Evolutionary conservation across 1,140 invertebrate species (phyloP), one percentile per base, ranked within the genome.

Genomic region (Portunus trituberculatus): DNA sequence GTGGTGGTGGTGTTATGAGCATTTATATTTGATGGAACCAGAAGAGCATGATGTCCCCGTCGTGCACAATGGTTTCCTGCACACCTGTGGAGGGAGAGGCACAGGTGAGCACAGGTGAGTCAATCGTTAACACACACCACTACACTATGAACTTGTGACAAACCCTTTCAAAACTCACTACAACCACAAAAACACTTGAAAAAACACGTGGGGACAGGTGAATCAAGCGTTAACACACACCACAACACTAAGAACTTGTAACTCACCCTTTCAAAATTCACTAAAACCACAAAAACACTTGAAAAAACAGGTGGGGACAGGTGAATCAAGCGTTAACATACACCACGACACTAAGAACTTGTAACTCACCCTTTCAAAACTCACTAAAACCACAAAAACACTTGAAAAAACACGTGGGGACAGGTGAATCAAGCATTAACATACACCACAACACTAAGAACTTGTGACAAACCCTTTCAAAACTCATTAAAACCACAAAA

Each of bases 21-120:
- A 46, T 20, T 98, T 98, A 99, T 96, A 99, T 97, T 97, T 98
- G 98, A 97, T 99, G 99, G 97, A 98, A 99, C 98, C 98, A 99
- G 97, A 98, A 99, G 14, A 99, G 97, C 97, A 98, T 98, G 96
- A 98, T 98, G 96, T 98, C 98, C 8, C 98, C 98, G 96, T 98
- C 98, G 97, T 98, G 98, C 16, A 98, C 98, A 96, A 98, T 97
- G 95, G 98, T 97, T 96, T 98, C 98, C 96, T 99, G 98, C 14
- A 99, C 98, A 96, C 98, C 98, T 98, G 97, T 29, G 29, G 93
- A n/a, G 39, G 76, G 87, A 46, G 86, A 97, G 97, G 96, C 96
- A 95, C 96, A 96, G 32, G 46, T 28, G 52, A 92, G 95, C 39
- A 95, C 31, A 29, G 20, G 25, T 10, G 31, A n/a, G 46, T 32